These are phyloP conservation scores for Danaus plexippus DNA, from an alignment of 1,140 invertebrate species.

Conservation along the genomic window DNA sequence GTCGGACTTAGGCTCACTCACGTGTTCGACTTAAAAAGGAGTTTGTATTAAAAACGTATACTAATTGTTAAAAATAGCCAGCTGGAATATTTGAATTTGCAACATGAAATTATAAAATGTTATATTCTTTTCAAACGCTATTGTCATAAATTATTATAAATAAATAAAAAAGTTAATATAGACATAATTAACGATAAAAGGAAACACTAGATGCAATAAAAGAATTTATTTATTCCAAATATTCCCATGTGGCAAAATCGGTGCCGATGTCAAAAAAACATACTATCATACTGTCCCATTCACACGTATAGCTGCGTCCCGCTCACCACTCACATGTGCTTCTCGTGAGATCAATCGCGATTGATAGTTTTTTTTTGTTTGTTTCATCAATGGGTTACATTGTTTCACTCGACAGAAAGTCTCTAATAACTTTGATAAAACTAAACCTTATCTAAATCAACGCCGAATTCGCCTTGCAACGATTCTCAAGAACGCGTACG, in stretches of 20 bases:
- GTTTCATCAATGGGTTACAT: constrained; percentile 38
- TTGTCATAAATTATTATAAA: too few species aligned
- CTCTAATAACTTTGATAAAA: constrained; percentile 4
- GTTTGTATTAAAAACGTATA: too few species aligned
- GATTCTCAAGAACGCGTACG: too few species aligned
- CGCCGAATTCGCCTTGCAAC: too few species aligned
- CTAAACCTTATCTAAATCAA: too few species aligned
- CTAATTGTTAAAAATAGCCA: too few species aligned
- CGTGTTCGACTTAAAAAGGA: too few species aligned
- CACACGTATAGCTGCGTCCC: constrained; percentile 30
- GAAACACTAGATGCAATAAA: background rate
- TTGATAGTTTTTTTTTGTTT: constrained; percentile 35
- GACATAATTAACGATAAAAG: background rate
- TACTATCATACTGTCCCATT: constrained; percentile 25
- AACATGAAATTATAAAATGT: too few species aligned
- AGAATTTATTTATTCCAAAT: background rate
- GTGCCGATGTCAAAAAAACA: constrained; percentile 30
- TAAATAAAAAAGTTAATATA: too few species aligned
- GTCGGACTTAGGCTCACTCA: too few species aligned
- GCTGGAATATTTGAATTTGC: too few species aligned
- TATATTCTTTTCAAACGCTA: too few species aligned
- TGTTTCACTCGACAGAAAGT: constrained; percentile 5
- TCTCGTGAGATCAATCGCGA: constrained; percentile 49
- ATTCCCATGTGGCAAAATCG: constrained; percentile 42
- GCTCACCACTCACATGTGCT: constrained; percentile 40